Percentiles rank a stretch among this genome's conserved stretches.
Evolutionary conservation across 2,888 invertebrate species (phyloP).

Genomic region (Autographa gamma): DNA sequence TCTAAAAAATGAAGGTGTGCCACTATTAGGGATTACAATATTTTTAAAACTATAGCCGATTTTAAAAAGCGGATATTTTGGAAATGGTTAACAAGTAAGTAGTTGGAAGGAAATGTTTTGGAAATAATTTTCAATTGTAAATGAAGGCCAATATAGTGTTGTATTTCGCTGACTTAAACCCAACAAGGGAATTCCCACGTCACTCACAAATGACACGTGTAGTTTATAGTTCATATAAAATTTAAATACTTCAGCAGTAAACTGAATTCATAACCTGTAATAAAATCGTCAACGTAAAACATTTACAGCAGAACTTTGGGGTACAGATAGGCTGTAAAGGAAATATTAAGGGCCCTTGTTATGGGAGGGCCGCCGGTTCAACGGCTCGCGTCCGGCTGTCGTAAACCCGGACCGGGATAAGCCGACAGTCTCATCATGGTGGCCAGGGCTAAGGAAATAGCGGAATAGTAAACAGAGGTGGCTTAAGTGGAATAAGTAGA

Average conservation of each 20-base stretch:
- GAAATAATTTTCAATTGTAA: too few species aligned
- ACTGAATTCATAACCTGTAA: conserved; percentile 4
- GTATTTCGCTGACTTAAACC: not conserved
- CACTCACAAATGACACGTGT: not conserved
- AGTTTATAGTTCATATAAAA: conserved; percentile 4
- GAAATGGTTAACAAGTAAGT: too few species aligned
- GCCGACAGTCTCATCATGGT: not conserved
- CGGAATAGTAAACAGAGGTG: not conserved
- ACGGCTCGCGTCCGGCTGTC: not conserved
- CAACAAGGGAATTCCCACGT: not conserved
- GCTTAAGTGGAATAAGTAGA: too few species aligned
- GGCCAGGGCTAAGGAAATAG: not conserved
- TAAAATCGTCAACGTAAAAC: conserved; percentile 1
- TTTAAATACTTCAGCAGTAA: not conserved
- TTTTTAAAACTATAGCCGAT: too few species aligned
- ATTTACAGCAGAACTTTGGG: not conserved
- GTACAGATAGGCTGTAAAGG: not conserved
- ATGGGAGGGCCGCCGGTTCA: not conserved
- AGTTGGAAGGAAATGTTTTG: too few species aligned
- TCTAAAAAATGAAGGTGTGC: too few species aligned
- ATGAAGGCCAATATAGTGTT: too few species aligned
- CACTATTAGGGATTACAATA: too few species aligned
- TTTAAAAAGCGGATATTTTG: too few species aligned
- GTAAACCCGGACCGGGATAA: not conserved
- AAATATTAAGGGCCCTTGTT: not conserved